Percentiles rank a stretch among this genome's conserved stretches.
Evolutionary conservation across 2,888 invertebrate genomes (phyloP).

Genomic region (Catocala fraxini): DNA sequence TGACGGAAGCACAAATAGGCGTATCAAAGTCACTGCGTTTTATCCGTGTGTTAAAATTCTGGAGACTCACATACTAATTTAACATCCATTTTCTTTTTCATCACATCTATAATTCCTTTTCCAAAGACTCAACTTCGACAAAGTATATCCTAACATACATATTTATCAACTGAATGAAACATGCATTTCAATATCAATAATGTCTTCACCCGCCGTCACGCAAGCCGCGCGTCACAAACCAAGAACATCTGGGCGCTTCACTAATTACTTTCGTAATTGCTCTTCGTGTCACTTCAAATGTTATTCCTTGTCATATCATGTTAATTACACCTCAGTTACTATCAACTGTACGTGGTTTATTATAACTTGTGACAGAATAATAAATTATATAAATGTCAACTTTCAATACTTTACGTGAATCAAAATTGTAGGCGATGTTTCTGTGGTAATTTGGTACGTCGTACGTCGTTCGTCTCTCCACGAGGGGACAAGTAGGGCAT

Average conservation of each 20-base stretch:
- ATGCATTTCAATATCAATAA: not conserved
- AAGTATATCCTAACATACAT: too few relatives aligned
- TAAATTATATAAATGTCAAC: slow-evolving; percentile 6
- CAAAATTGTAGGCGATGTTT: not conserved
- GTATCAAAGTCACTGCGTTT: too few relatives aligned
- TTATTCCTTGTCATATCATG: slow-evolving; percentile 36
- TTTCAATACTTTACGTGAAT: not conserved
- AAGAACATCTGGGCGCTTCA: slow-evolving; percentile 45
- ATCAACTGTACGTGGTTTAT: not conserved
- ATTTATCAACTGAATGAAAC: not conserved
- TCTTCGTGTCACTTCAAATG: slow-evolving; percentile 46
- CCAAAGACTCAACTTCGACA: too few relatives aligned
- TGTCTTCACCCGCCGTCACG: not conserved
- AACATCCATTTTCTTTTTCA: too few relatives aligned
- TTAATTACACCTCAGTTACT: slow-evolving; percentile 18
- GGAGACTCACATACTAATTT: too few relatives aligned
- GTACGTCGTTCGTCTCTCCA: too few relatives aligned
- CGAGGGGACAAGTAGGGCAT: too few relatives aligned
- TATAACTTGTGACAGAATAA: not conserved
- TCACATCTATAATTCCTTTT: too few relatives aligned
- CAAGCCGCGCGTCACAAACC: slow-evolving; percentile 16
- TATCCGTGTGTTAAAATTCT: too few relatives aligned
- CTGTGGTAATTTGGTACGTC: not conserved
- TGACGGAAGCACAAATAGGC: too few relatives aligned
- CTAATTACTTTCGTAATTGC: slow-evolving; percentile 57